Conservation (phyloP, 2,113 vertebrate genomes). For the Burhinus bistriatus region DNA sequence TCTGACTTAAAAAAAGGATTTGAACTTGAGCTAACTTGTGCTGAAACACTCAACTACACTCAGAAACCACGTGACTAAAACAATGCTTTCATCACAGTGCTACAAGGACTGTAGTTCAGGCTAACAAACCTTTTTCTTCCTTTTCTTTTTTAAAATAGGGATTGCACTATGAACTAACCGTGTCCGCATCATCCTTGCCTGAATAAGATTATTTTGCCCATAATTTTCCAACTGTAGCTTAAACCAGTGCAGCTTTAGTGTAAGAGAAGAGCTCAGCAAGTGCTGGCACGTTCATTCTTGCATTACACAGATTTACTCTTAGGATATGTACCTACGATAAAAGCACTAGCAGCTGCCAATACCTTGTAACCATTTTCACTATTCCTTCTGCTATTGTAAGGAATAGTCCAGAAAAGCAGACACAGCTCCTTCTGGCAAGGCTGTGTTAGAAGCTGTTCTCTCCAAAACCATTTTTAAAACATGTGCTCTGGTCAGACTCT, state of each 20-base stretch:
- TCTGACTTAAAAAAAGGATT: background rate
- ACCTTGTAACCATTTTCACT: background rate
- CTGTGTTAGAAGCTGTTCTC: background rate
- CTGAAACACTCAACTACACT: background rate
- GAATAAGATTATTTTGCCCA: background rate
- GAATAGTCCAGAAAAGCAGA: background rate
- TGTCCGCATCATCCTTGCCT: background rate
- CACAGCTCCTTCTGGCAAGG: background rate
- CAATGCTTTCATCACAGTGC: background rate
- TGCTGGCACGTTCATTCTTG: background rate
- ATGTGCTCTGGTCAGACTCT: background rate
- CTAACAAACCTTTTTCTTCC: background rate
- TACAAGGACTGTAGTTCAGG: background rate
- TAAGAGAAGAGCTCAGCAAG: background rate
- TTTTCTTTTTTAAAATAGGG: background rate
- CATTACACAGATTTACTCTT: background rate
- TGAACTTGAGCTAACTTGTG: background rate
- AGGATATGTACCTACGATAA: background rate
- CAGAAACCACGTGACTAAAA: background rate
- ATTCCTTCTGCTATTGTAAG: background rate
- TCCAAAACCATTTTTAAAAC: background rate
- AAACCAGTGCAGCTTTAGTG: background rate
- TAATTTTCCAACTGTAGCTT: background rate
- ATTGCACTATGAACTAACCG: background rate
- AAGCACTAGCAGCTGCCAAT: background rate